Conservation (phyloP, 1,140 invertebrate genomes). For the Drosophila nikananu region DNA sequence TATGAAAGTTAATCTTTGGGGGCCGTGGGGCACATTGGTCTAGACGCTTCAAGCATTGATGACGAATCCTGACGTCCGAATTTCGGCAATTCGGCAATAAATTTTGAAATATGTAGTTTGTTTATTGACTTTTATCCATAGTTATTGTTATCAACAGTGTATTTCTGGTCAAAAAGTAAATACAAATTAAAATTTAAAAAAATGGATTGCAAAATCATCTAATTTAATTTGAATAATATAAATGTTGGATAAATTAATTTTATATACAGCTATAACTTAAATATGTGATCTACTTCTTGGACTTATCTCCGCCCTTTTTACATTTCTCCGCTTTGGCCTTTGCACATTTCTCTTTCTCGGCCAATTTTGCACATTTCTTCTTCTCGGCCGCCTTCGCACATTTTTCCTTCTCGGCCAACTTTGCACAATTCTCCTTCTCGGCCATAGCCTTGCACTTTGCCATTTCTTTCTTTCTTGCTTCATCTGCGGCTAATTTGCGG, state of each 20-base stretch:
- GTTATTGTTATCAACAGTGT: not conserved
- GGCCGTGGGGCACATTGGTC: too few relatives aligned
- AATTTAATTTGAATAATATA: not conserved
- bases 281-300: not conserved
- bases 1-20: too few relatives aligned
- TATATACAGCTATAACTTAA: too few relatives aligned
- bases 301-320: not conserved
- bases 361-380: not conserved
- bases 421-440: not conserved
- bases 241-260: too few relatives aligned
- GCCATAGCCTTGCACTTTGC: not conserved
- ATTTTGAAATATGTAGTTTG: not conserved
- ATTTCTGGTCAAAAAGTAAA: slow-evolving; percentile 2
- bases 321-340: not conserved
- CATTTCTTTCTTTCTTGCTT: not conserved
- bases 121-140: not conserved
- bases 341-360: not conserved
- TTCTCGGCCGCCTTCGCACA: not conserved
- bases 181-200: slow-evolving; percentile 13
- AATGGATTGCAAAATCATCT: slow-evolving; percentile 52
- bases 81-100: not conserved
- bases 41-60: too few relatives aligned
- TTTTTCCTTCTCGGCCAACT: not conserved
- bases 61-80: too few relatives aligned
- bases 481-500: not conserved